These are phyloP conservation scores for Gandaritis pyraliata DNA, from an alignment of 2,888 invertebrate genomes.

Conservation along the genomic window DNA sequence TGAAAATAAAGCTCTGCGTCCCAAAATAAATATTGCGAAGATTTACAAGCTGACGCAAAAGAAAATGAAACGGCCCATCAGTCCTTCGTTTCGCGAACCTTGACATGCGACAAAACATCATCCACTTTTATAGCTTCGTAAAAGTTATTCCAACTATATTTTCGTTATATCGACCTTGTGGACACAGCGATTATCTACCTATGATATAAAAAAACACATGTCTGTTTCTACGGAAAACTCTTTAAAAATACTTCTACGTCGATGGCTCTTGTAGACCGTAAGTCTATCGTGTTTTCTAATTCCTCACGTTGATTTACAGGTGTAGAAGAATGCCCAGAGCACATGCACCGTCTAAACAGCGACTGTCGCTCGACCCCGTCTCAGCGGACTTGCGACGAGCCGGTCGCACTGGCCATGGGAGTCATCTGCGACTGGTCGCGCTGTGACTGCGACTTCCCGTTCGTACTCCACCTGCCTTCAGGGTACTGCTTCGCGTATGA, in stretches of 20 bases:
- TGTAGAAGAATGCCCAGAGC: conserved; percentile 65
- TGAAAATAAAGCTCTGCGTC: too few species aligned
- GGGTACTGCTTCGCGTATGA: conserved; percentile 74
- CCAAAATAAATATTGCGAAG: too few species aligned
- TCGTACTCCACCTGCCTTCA: conserved; percentile 68
- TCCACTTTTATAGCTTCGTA: conserved; percentile 15
- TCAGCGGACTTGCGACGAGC: conserved; percentile 75
- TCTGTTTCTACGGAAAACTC: too few species aligned
- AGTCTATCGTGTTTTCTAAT: not conserved
- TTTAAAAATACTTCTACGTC: too few species aligned
- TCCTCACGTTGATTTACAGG: conserved; percentile 50
- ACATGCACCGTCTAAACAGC: conserved; percentile 74
- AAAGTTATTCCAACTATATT: conserved; percentile 8
- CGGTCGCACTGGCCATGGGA: conserved; percentile 70
- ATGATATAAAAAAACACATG: too few species aligned
- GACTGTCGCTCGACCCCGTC: conserved; percentile 73
- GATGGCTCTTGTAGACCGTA: not conserved
- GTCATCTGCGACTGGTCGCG: conserved; percentile 73
- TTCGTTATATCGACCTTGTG: conserved; percentile 4
- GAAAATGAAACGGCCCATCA: not conserved
- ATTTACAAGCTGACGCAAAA: not conserved
- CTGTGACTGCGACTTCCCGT: conserved; percentile 77
- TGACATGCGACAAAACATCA: conserved; percentile 23
- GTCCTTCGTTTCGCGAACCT: conserved; percentile 11
- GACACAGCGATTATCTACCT: not conserved